Percentiles rank a stretch among this genome's conserved stretches.
phyloP scores from a whole-genome alignment of 2,113 vertebrate species.

The Lathamus discolor region DNA sequence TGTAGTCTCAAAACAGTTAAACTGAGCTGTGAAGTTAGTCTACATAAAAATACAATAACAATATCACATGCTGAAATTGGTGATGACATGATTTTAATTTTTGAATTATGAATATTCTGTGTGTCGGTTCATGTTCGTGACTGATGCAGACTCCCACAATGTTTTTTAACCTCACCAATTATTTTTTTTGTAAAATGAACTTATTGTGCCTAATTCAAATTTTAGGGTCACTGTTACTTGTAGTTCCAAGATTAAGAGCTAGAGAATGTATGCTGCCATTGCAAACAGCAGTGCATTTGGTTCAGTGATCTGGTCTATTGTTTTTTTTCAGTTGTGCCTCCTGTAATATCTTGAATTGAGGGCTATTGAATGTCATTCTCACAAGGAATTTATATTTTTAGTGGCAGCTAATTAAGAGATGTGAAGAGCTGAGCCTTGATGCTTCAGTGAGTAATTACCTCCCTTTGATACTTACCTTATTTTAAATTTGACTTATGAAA shows the following conservation, averaged over 20 bases:
- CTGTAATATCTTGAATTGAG: neutral
- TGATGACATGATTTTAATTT: neutral
- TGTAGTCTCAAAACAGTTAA: neutral
- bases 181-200: neutral
- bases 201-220: neutral
- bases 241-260: neutral
- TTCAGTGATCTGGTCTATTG: neutral
- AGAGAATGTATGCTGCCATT: neutral
- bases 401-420: neutral
- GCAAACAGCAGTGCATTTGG: neutral
- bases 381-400: conserved; percentile 4
- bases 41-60: neutral
- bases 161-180: neutral
- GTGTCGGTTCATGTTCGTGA: neutral
- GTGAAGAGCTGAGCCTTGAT: neutral
- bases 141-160: neutral
- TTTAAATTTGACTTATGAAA: neutral
- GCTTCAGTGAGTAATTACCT: neutral
- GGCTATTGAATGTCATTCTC: neutral
- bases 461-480: neutral
- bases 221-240: neutral
- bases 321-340: neutral
- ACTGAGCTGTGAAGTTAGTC: neutral
- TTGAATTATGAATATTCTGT: neutral
- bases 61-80: neutral